phyloP scores from a whole-genome alignment of 2,113 vertebrate species.

The Phaetusa simplex region DNA sequence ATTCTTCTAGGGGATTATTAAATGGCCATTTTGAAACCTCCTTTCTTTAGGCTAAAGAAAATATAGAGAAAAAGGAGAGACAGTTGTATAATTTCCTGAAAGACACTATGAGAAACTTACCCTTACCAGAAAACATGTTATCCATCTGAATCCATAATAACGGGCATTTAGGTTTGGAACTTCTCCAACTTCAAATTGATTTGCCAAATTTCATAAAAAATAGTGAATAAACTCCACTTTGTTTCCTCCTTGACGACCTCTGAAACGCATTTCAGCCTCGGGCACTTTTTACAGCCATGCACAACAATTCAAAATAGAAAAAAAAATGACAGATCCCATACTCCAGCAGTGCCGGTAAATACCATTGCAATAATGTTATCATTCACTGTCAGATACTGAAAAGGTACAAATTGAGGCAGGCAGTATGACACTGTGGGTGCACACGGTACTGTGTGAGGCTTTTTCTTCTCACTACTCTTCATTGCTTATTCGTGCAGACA shows the following conservation, averaged over 20 bases:
- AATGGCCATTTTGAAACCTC: constrained; percentile 11
- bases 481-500: background rate
- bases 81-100: constrained; percentile 16
- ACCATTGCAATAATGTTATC: constrained; percentile 58
- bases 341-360: constrained; percentile 48
- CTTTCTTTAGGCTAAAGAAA: constrained; percentile 2
- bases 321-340: constrained; percentile 30
- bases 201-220: background rate
- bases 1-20: constrained; percentile 40
- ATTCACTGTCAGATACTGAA: constrained; percentile 61
- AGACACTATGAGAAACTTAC: constrained; percentile 13
- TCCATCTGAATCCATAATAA: constrained; percentile 25
- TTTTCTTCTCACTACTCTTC: background rate
- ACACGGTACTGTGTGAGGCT: background rate
- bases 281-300: constrained; percentile 30
- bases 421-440: background rate
- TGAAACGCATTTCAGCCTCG: constrained; percentile 11
- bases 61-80: background rate
- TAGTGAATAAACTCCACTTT: background rate
- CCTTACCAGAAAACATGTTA: background rate
- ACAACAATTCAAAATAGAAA: constrained; percentile 34
- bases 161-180: constrained; percentile 2
- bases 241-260: constrained; percentile 17
- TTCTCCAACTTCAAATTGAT: constrained; percentile 40
- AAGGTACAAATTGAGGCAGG: constrained; percentile 55